Evolutionary conservation across 2,797 vertebrate species (phyloP).

Genomic region (Botia almorhae): DNA sequence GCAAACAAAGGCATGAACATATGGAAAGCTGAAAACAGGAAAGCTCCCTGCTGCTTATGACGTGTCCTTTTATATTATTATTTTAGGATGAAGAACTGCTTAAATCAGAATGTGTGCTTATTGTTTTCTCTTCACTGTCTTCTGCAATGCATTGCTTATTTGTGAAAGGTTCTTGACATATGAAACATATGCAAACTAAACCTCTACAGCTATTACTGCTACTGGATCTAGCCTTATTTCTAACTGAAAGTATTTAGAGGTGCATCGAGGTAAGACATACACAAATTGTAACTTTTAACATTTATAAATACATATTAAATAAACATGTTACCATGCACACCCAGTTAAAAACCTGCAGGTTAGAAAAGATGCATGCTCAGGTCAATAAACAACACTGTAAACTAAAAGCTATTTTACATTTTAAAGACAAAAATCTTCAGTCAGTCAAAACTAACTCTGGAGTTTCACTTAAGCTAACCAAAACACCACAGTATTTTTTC

Average conservation of each 20-base stretch:
- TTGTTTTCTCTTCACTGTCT: neutral
- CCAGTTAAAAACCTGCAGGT: too few species aligned
- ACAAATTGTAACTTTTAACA: too few species aligned
- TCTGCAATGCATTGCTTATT: neutral
- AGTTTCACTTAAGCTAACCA: neutral
- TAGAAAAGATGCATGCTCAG: too few species aligned
- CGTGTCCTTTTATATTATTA: neutral
- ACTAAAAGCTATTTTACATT: neutral
- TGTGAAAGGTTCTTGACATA: neutral
- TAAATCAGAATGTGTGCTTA: too few species aligned
- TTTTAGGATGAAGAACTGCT: neutral
- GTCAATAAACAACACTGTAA: neutral
- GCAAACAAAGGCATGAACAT: neutral
- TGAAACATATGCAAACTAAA: neutral
- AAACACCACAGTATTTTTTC: conserved; percentile 2
- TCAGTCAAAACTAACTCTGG: neutral
- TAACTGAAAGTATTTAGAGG: too few species aligned
- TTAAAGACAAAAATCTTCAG: neutral
- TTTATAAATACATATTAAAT: too few species aligned
- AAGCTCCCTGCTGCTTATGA: neutral
- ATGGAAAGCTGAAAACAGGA: neutral
- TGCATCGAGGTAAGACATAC: too few species aligned
- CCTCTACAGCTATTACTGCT: neutral
- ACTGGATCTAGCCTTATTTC: neutral
- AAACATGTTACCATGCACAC: too few species aligned